Conservation (phyloP, 1,140 invertebrate species). For the Cydia amplana region DNA sequence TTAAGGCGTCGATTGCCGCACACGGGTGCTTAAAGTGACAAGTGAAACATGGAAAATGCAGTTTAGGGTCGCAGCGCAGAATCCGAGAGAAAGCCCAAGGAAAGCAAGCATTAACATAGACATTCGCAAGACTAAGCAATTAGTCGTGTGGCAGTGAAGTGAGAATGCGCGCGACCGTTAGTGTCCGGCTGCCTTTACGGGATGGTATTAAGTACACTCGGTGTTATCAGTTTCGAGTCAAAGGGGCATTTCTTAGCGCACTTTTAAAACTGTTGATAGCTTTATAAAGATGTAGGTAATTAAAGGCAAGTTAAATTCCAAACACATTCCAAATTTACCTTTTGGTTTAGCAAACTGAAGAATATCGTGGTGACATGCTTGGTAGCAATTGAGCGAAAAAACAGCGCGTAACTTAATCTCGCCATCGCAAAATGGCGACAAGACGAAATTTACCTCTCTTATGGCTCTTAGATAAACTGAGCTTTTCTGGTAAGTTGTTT, state of each 20-base stretch:
- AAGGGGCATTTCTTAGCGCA: background rate
- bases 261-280: background rate
- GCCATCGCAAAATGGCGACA: too few relatives aligned
- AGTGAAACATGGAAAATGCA: constrained; percentile 27
- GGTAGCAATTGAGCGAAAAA: too few relatives aligned
- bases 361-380: too few relatives aligned
- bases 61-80: constrained; percentile 8
- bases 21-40: background rate
- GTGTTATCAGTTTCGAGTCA: background rate
- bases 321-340: too few relatives aligned
- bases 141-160: constrained; percentile 53
- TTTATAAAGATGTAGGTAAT: too few relatives aligned
- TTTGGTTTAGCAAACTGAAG: too few relatives aligned
- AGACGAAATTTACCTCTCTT: too few relatives aligned
- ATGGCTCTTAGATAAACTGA: too few relatives aligned
- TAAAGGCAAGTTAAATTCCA: too few relatives aligned
- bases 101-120: constrained; percentile 39
- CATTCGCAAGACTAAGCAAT: constrained; percentile 65
- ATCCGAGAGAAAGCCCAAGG: constrained; percentile 26
- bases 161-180: constrained; percentile 75
- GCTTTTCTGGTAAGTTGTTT: too few relatives aligned
- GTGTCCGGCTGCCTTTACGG: constrained; percentile 64
- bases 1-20: background rate
- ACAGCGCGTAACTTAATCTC: too few relatives aligned
- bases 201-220: constrained; percentile 17